Evolutionary conservation across 1,140 invertebrate genomes (phyloP), one percentile per base, ranked within the genome.

Genomic region (Sitophilus oryzae): DNA sequence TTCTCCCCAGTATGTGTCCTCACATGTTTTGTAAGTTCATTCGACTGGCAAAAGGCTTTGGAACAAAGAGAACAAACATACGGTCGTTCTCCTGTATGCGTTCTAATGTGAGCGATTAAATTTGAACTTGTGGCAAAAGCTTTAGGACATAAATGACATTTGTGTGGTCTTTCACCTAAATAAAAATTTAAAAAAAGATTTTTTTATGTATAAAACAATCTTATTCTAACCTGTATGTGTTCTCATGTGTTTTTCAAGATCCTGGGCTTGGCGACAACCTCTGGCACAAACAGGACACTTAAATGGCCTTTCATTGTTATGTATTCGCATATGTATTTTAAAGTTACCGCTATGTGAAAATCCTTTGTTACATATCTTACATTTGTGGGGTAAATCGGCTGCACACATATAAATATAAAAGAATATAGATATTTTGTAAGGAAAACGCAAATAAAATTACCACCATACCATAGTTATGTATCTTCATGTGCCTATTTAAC

Each of bases 381-480:
- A 88, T 62, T 82, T 80, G 62, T 83, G 85, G 2, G 84, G 84
- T 58, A 82, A 74, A 70, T 87, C 84, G 15, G n/a, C 48, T 1
- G 47, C 45, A 23, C 34, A 30, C 23, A 35, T 10, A 10, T 30
- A 15, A 10, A 30, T 21, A 8, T 40, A 3, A 1, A 14, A 40
- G 38, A 14, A 40, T 16, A 20, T 9, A 9, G 1, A 20, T 9
- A 42, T 42, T 42, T 11, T 1, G 9, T 11, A 40, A 14, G 38
- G 1, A n/a, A 11, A 44, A 44, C 18, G 19, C n/a, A 41, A 41
- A 5, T 18, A 20, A 3, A 16, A 41, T 18, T 16, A 41, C 3
- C 4, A 25, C 5, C 40, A 25, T 52, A 52, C 50, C 22, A 2
- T 82, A 77, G 18, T 80, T 81, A 65, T 83, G 82, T 21, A 77